A percentile compares a stretch with the other conserved stretches of the same genome.
These are phyloP conservation scores for Trichogramma dendrolimi DNA, from an alignment of 2,888 invertebrate species.

Conservation along the genomic window DNA sequence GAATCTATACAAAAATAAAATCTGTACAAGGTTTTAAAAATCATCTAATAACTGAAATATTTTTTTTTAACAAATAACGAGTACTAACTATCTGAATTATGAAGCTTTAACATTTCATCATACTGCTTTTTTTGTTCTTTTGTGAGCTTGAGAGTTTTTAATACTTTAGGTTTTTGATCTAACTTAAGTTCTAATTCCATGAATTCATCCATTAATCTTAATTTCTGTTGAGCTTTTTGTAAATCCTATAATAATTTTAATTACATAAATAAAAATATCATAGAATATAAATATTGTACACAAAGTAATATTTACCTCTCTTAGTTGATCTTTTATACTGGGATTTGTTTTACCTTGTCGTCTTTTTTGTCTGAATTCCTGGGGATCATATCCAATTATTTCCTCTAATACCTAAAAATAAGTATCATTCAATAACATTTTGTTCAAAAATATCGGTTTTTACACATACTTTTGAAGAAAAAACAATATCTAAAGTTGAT, in stretches of 20 bases:
- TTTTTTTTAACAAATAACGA: neutral
- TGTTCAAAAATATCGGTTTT: conserved; percentile 2
- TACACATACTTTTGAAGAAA: conserved; percentile 56
- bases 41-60: neutral
- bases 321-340: conserved; percentile 37
- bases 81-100: conserved; percentile 1
- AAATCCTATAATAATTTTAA: conserved; percentile 35
- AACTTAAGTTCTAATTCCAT: conserved; percentile 39
- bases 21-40: neutral
- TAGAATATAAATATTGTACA: neutral
- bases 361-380: conserved; percentile 41
- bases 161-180: conserved; percentile 32
- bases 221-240: conserved; percentile 36
- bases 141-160: conserved; percentile 33
- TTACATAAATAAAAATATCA: conserved; percentile 13
- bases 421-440: neutral
- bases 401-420: conserved; percentile 39
- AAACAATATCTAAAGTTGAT: conserved; percentile 56
- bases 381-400: conserved; percentile 40
- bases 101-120: conserved; percentile 11
- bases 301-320: conserved; percentile 33
- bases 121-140: conserved; percentile 32
- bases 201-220: conserved; percentile 38
- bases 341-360: conserved; percentile 41
- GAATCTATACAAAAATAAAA: conserved; percentile 3